Conservation (phyloP, 1,140 invertebrate species). For the Ridgeia piscesae region DNA sequence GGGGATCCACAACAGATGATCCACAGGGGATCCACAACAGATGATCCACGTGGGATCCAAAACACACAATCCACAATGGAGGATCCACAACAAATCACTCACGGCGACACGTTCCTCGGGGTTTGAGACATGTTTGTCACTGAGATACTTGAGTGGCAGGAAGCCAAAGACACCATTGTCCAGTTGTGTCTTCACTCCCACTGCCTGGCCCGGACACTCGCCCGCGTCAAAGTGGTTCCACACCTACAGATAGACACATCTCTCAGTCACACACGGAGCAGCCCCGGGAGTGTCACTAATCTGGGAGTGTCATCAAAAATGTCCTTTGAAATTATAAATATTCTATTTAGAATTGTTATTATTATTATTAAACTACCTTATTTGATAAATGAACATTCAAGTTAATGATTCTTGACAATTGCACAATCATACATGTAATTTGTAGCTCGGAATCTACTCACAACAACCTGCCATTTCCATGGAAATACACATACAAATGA, state of each 20-base stretch:
- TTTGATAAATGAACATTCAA: not conserved
- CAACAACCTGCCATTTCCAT: no score
- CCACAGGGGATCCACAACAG: not conserved
- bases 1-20: no score
- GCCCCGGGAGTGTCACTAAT: no score
- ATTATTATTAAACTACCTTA: no score
- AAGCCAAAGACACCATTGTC: conserved; percentile 95
- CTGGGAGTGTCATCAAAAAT: no score
- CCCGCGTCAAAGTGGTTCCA: conserved; percentile 98
- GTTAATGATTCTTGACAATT: no score
- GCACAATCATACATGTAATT: no score
- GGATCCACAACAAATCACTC: conserved; percentile 18
- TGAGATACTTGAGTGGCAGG: conserved; percentile 92
- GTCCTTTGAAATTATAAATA: no score
- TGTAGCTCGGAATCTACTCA: no score
- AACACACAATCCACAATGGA: no score
- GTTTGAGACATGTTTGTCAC: conserved; percentile 89
- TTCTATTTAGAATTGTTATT: no score
- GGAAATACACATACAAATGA: no score
- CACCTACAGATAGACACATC: conserved; percentile 60
- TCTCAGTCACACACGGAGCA: not conserved
- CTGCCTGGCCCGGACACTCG: conserved; percentile 91
- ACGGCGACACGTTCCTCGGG: conserved; percentile 85
- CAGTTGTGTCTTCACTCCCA: conserved; percentile 83
- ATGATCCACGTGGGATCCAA: not conserved